These are phyloP conservation scores for Cephonodes hylas DNA, from an alignment of 2,888 invertebrate species.

Conservation along the genomic window DNA sequence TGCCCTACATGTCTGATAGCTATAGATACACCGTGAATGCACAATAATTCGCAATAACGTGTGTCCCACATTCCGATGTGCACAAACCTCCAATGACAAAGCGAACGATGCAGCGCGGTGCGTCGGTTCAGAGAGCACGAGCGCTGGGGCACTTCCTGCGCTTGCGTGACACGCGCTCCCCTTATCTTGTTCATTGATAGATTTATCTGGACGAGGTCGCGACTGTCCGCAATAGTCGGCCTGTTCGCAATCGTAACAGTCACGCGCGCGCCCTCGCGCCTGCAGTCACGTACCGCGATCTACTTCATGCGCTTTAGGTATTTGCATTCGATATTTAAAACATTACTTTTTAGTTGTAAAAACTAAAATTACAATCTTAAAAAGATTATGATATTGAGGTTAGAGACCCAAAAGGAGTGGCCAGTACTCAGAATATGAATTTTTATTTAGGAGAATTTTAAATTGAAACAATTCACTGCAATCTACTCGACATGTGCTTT, in stretches of 20 bases:
- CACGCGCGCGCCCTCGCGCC: constrained; percentile 33
- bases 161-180: constrained; percentile 67
- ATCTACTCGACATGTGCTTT: no score
- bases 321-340: no score
- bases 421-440: no score
- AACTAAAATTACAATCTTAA: no score
- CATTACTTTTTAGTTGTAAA: no score
- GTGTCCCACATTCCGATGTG: constrained; percentile 10
- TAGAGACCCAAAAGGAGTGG: no score
- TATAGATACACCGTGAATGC: not conserved
- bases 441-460: no score
- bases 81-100: constrained; percentile 33
- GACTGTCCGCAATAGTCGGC: constrained; percentile 34
- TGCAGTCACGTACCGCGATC: constrained; percentile 1
- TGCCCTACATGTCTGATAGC: no score
- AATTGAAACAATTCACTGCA: no score
- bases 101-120: constrained; percentile 28
- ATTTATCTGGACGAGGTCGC: constrained; percentile 77
- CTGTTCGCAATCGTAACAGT: constrained; percentile 38
- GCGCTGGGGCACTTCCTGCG: constrained; percentile 69
- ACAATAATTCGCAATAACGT: not conserved
- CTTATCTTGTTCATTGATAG: constrained; percentile 78
- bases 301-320: not conserved
- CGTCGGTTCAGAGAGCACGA: constrained; percentile 55
- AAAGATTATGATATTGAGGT: no score